Percentiles rank a stretch among this genome's conserved stretches.
phyloP scores from a whole-genome alignment of 2,797 vertebrate genomes.

The Trichosurus vulpecula region DNA sequence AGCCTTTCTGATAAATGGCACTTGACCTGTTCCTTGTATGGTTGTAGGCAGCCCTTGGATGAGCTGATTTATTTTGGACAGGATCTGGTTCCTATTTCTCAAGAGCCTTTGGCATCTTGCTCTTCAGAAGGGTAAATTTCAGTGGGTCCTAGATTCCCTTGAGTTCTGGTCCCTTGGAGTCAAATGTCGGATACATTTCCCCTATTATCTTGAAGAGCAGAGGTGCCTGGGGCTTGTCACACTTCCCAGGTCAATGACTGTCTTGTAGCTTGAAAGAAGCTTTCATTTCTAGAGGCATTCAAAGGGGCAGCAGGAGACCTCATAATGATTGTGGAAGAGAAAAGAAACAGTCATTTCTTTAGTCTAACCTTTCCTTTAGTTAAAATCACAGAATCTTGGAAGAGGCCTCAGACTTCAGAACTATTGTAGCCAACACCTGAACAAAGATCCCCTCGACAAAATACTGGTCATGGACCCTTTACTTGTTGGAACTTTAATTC shows the following conservation, averaged over 20 bases:
- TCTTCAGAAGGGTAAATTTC: constrained; percentile 36
- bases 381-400: background rate
- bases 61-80: constrained; percentile 71
- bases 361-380: background rate
- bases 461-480: background rate
- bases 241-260: constrained; percentile 18
- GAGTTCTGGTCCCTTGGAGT: background rate
- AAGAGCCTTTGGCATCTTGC: constrained; percentile 44
- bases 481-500: background rate
- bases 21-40: constrained; percentile 76
- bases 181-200: constrained; percentile 60
- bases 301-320: constrained; percentile 20
- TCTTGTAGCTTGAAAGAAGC: constrained; percentile 31
- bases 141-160: constrained; percentile 37
- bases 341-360: constrained; percentile 16
- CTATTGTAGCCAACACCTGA: background rate
- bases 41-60: constrained; percentile 48
- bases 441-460: background rate
- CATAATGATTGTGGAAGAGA: background rate
- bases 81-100: constrained; percentile 67
- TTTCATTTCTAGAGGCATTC: background rate
- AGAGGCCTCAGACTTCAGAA: background rate
- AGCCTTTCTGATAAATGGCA: constrained; percentile 69
- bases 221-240: constrained; percentile 68
- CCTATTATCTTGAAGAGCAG: constrained; percentile 68